phyloP scores from a whole-genome alignment of 2,888 invertebrate genomes.

The Dryocosmus kuriphilus region DNA sequence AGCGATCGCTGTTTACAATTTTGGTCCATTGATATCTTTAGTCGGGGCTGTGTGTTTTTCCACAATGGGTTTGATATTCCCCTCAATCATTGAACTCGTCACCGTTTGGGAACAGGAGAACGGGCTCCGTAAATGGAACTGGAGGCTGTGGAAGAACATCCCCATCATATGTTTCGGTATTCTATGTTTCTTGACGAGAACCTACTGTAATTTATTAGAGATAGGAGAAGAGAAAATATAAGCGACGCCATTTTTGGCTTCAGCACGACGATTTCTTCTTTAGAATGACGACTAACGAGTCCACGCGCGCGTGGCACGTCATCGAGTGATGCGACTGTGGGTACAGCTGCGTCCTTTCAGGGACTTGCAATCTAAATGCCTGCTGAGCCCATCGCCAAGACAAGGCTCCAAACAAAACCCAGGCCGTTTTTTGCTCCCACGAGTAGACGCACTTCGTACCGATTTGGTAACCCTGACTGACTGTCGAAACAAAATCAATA shows the following conservation, averaged over 20 bases:
- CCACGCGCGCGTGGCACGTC: conserved; percentile 25
- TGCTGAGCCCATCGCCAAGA: conserved; percentile 10
- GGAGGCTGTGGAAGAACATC: conserved; percentile 88
- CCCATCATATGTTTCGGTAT: conserved; percentile 86
- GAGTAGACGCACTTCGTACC: conserved; percentile 36
- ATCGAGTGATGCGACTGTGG: conserved; percentile 19
- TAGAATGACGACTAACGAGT: conserved; percentile 41
- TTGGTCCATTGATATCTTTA: conserved; percentile 95
- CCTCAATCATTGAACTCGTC: conserved; percentile 92
- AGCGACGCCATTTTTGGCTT: conserved; percentile 45
- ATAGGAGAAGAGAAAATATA: conserved; percentile 78
- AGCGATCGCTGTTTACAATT: conserved; percentile 91
- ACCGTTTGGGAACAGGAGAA: conserved; percentile 89
- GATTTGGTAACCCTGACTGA: conserved; percentile 28
- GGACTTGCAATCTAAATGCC: conserved; percentile 22
- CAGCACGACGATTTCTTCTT: conserved; percentile 41
- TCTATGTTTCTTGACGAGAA: conserved; percentile 88
- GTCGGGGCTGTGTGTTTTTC: conserved; percentile 96
- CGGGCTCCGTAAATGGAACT: conserved; percentile 85
- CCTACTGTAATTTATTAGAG: conserved; percentile 88
- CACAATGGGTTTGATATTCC: conserved; percentile 94
- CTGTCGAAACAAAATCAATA: conserved; percentile 25
- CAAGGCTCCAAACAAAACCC: conserved; percentile 8
- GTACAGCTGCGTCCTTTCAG: conserved; percentile 20
- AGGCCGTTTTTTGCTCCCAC: conserved; percentile 14